Base-by-base conservation (phyloP, 1,140 invertebrate species). In the Tetraneura akinire region DNA sequence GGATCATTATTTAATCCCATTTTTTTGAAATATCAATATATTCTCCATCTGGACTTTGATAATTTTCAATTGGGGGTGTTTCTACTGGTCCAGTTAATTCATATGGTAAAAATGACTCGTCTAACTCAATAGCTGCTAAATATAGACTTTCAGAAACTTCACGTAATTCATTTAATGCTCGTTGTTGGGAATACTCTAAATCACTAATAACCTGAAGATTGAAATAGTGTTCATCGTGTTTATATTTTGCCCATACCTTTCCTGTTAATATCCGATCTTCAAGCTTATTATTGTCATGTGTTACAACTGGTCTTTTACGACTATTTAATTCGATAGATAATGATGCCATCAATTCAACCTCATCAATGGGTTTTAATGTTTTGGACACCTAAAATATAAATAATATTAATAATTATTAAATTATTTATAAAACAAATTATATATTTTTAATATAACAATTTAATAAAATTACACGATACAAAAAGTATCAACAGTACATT, bases 361-460 rank as follows among this genome's bases (percentile, higher is more conserved):
- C 95, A 81, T 90, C 89, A 71, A 96, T 89, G 1, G 94, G 94
- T 86, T 96, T 96, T 23, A 94, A 85, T 84, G 94, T 91, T 80
- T 78, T 78, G 2, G 74, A 62, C 10, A 78, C 74, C 74, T 78
- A 18, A 47, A 78, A 42, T 18, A n/a, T n/a, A 29, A 32, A n/a
- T n/a, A n/a, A n/a, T n/a, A n/a, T n/a, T n/a, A n/a, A n/a, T 1
- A n/a, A 6, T 53, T 37, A 37, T 8, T 4, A 37, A 37, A 37
- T 37, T 37, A 37, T 37, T 37, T 8, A 37, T 37, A 37, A 3
- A 3, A 37, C 32, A 37, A 37, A 37, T 37, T 37, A 37, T 37
- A 37, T n/a, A n/a, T n/a, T n/a, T n/a, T n/a, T n/a, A n/a, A n/a
- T n/a, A n/a, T n/a, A n/a, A n/a, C n/a, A n/a, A n/a, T n/a, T n/a